These are phyloP conservation scores for Rhynchophorus ferrugineus DNA, from an alignment of 1,140 invertebrate genomes.

Conservation along the genomic window DNA sequence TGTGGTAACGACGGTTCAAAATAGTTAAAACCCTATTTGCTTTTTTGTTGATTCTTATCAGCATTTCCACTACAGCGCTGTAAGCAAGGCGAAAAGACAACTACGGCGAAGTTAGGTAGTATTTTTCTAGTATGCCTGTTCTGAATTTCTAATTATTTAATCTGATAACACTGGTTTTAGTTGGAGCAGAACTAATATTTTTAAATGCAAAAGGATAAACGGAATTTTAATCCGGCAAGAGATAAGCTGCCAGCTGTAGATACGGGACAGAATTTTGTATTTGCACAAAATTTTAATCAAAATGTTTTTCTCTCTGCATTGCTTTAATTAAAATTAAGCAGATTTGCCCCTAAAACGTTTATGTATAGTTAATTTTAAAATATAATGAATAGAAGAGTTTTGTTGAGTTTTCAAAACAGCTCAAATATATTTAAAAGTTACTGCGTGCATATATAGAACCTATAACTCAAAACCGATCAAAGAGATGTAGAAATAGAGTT, in stretches of 20 bases:
- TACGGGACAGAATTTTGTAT: neutral
- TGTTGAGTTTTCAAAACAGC: neutral
- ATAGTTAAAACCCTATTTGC: too few relatives aligned
- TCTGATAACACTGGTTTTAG: neutral
- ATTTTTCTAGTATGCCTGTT: too few relatives aligned
- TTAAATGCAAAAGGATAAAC: neutral
- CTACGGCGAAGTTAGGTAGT: too few relatives aligned
- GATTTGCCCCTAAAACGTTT: neutral
- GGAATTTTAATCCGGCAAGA: neutral
- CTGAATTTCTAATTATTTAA: neutral
- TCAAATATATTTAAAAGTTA: neutral
- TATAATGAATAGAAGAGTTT: neutral
- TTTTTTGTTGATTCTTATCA: too few relatives aligned
- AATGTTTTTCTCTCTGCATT: neutral
- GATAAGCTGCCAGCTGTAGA: neutral
- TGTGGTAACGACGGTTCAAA: too few relatives aligned
- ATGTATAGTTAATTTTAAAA: slow-evolving; percentile 1
- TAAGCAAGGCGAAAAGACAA: too few relatives aligned
- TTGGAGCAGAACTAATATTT: neutral
- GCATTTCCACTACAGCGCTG: too few relatives aligned
- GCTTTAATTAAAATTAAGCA: neutral
- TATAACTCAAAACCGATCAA: too few relatives aligned
- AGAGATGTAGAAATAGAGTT: too few relatives aligned
- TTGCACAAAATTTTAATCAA: neutral
- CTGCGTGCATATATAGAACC: too few relatives aligned